Percentiles rank a stretch among this genome's conserved stretches.
Evolutionary conservation across 35 echinoderm and acorn worm genomes (phyloP).

Genomic region (Ophiothrix spiculata): DNA sequence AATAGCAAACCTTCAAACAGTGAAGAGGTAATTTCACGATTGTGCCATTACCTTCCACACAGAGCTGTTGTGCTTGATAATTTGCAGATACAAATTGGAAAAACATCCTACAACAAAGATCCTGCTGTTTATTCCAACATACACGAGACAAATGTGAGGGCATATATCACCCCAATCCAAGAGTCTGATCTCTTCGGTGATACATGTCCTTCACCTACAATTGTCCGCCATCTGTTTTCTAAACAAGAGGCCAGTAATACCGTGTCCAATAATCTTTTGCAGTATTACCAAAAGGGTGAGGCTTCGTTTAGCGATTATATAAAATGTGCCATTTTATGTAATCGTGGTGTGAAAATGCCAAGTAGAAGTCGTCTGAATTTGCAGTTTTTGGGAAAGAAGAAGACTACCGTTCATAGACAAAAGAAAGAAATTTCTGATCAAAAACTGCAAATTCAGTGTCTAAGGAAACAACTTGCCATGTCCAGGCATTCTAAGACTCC

Average conservation of each 20-base stretch:
- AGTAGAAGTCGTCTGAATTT: background rate
- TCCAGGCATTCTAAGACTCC: constrained; percentile 18
- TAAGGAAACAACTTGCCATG: constrained; percentile 34
- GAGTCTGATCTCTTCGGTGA: no score
- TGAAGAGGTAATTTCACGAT: constrained; percentile 15
- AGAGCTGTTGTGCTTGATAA: constrained; percentile 36
- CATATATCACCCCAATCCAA: no score
- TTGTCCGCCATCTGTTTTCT: background rate
- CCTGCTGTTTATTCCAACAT: no score
- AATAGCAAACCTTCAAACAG: constrained; percentile 15
- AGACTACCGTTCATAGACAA: background rate
- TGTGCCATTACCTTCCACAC: constrained; percentile 47
- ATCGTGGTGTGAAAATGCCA: background rate
- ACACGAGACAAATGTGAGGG: no score
- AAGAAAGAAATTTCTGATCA: background rate
- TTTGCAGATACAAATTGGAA: background rate
- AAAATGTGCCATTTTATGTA: background rate
- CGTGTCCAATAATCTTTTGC: background rate
- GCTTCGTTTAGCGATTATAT: background rate
- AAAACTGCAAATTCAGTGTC: constrained; percentile 30
- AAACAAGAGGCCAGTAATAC: background rate
- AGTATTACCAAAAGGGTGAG: background rate
- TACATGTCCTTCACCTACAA: background rate
- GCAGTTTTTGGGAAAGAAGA: background rate
- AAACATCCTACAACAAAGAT: no score